Evolutionary conservation across 2,888 invertebrate species (phyloP), one percentile per base, ranked within the genome.

Genomic region (Lathronympha strigana): DNA sequence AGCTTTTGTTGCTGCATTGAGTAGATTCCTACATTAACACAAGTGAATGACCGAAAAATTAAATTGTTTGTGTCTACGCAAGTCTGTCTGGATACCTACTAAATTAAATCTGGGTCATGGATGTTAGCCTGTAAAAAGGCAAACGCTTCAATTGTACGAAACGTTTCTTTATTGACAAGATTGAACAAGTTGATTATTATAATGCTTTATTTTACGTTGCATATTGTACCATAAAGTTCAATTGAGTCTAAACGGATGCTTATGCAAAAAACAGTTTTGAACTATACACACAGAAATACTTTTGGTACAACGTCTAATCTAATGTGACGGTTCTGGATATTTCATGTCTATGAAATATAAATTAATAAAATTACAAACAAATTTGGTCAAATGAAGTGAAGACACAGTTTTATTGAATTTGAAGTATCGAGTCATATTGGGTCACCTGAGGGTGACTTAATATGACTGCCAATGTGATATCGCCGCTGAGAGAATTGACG

Each of bases 151-250:
- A 68, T 68, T 68, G 50, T 45, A 40, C 40, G 28, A 64, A 64
- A 36, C 28, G 58, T 53, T 51, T 64, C 15, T 62, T 58, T 62
- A 69, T 69, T 69, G 38, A 66, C 19, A 15, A 43, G 36, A 66
- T 64, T 63, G 69, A 51, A 28, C 45, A 4, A 61, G 47, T 54
- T 61, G 38, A 38, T 40, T 13, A 53, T 25, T 47, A 25, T 38
- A 63, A 23, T 47, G 38, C 8, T 13, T 19, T 6, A 4, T 2
- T 50, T 19, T 36, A 23, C 21, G 36, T 33, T 33, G 8, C 36
- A 36, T n/a, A 13, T 9, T 51, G 31, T 51, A 51, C 33, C 28
- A 31, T 31, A 13, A 51, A 51, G 19, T 21, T 33, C 21, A 51
- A 19, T 21, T 31, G 0, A 11, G 4, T 13, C 19, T n/a, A n/a